Percentiles rank a stretch among this genome's conserved stretches.
phyloP scores from a whole-genome alignment of 1,140 invertebrate genomes.

The Pissodes strobi region DNA sequence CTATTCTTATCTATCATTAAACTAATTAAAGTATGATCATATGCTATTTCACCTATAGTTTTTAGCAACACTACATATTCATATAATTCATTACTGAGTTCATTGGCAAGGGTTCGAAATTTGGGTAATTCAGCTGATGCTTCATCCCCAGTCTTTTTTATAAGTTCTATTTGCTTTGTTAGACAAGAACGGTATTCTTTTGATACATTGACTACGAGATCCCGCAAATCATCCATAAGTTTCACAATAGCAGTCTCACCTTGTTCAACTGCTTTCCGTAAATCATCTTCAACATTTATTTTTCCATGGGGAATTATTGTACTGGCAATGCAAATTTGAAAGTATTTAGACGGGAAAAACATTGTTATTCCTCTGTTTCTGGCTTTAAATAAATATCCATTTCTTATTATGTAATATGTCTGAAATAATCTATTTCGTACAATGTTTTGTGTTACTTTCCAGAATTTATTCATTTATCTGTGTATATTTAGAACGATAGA shows the following conservation, averaged over 20 bases:
- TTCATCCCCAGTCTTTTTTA: constrained; percentile 37
- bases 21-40: constrained; percentile 36
- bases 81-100: constrained; percentile 46
- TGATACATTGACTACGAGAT: constrained; percentile 42
- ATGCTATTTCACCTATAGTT: constrained; percentile 44
- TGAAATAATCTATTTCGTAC: neutral
- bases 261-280: constrained; percentile 39
- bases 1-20: constrained; percentile 18
- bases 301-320: constrained; percentile 7
- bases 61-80: constrained; percentile 44
- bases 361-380: neutral
- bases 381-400: neutral
- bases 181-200: constrained; percentile 48
- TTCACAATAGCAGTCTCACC: constrained; percentile 43
- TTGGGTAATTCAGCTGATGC: constrained; percentile 49
- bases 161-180: constrained; percentile 50
- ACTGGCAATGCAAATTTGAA: neutral
- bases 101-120: constrained; percentile 42
- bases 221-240: constrained; percentile 44
- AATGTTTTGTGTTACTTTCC: neutral
- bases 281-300: constrained; percentile 36
- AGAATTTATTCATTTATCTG: neutral
- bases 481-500: no score
- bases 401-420: neutral
- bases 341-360: neutral